Evolutionary conservation across 2,113 vertebrate species (phyloP).

Genomic region (Rhinoderma darwinii): DNA sequence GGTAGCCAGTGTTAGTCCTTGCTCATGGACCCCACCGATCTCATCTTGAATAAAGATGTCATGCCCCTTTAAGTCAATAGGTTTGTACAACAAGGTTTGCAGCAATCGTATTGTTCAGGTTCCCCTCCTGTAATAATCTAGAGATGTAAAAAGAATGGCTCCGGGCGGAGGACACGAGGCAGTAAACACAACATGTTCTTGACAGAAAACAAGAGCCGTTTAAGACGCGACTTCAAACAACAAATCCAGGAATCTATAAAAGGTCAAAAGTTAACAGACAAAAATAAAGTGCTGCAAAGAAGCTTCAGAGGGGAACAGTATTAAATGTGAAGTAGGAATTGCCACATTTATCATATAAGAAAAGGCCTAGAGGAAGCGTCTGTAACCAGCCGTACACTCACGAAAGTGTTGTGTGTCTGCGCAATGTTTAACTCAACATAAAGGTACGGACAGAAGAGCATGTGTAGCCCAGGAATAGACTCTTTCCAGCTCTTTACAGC

Average conservation of each 20-base stretch:
- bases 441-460: neutral
- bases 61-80: neutral
- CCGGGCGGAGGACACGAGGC: neutral
- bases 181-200: neutral
- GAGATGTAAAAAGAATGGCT: neutral
- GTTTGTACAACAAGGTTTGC: too few species aligned
- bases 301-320: neutral
- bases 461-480: neutral
- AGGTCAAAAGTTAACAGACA: constrained; percentile 20
- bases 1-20: too few species aligned
- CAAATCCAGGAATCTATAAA: neutral
- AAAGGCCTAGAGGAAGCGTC: neutral
- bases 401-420: neutral
- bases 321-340: constrained; percentile 5
- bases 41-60: too few species aligned
- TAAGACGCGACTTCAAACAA: neutral
- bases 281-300: neutral
- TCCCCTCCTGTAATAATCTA: neutral
- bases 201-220: constrained; percentile 11
- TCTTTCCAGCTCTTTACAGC: neutral
- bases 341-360: neutral
- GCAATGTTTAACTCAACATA: neutral
- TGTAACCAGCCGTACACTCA: neutral
- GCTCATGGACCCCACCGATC: too few species aligned
- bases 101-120: neutral